Evolutionary conservation across 2,888 invertebrate species (phyloP), one percentile per base, ranked within the genome.

Genomic region (Drosophila sordidula): DNA sequence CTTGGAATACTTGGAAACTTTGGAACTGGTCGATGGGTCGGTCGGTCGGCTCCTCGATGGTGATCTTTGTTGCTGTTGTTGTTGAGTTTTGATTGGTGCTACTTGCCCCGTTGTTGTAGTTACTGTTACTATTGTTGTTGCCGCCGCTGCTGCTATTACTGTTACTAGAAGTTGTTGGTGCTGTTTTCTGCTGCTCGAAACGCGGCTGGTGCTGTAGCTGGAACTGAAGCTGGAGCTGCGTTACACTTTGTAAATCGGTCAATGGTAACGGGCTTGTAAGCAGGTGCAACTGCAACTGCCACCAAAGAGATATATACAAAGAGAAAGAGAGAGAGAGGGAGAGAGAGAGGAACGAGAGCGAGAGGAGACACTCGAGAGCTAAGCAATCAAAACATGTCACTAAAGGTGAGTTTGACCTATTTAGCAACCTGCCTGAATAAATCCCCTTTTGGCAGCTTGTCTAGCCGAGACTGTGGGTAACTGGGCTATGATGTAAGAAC

Each of bases 381-480:
- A 64, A 57, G 66, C 47, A 69, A 67, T 49, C 55, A 59, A 65
- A 84, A 63, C 67, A 85, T 85, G 84, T 85, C 84, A 74, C 86
- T 85, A 70, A 85, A 85, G 86, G 84, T 85, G 54, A 84, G 86
- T 86, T 54, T 79, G 80, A 75, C 82, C 83, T n/a, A 80, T 62
- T 49, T 34, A 54, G 26, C 25, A 39, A 63, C 32, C 25, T 38
- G 39, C 58, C 52, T 8, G 12, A 22, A 45, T 18, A 25, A 29
- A 12, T 41, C 18, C 50, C 26, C 50, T 41, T 45, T 38, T 29
- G 49, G 44, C 38, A 50, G 52, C 54, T 41, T 29, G 41, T 58
- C 32, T 25, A 22, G 26, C 6, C 36, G 2, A 22, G n/a, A 29
- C n/a, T n/a, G 41, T n/a, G 16, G 16, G 1, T 9, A 34, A 34